Conservation (phyloP, 2,888 invertebrate genomes). For the Lycia hirtaria region DNA sequence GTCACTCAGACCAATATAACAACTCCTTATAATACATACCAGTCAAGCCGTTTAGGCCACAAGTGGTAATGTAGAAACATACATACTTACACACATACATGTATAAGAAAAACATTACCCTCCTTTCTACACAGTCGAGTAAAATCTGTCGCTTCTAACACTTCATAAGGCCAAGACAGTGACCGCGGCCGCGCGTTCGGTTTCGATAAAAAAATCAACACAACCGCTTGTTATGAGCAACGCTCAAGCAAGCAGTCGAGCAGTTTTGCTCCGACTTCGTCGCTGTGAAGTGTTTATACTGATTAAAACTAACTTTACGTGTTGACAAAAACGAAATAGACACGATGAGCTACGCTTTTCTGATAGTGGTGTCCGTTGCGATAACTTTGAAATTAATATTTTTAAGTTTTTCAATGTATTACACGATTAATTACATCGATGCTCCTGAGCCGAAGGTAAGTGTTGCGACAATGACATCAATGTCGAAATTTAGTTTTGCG, state of each 20-base stretch:
- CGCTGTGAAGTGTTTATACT: slow-evolving; percentile 44
- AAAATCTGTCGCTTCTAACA: slow-evolving; percentile 48
- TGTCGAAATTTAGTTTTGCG: slow-evolving; percentile 29
- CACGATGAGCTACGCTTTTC: slow-evolving; percentile 67
- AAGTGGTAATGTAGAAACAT: no score
- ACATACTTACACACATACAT: no score
- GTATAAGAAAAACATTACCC: no score
- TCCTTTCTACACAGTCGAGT: no score
- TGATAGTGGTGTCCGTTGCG: slow-evolving; percentile 76
- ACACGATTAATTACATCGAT: slow-evolving; percentile 62
- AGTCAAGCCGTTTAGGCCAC: no score
- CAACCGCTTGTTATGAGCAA: slow-evolving; percentile 55
- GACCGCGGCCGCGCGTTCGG: slow-evolving; percentile 45
- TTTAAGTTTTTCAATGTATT: slow-evolving; percentile 74
- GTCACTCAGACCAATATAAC: no score
- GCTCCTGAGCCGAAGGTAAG: slow-evolving; percentile 55
- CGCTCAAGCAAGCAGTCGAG: slow-evolving; percentile 47
- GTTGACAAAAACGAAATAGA: slow-evolving; percentile 6
- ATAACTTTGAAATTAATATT: slow-evolving; percentile 73
- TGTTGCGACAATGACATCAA: slow-evolving; percentile 29
- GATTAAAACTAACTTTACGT: slow-evolving; percentile 24
- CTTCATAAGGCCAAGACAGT: slow-evolving; percentile 42
- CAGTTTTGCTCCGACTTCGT: slow-evolving; percentile 62
- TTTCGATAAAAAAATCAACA: slow-evolving; percentile 70
- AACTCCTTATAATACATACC: no score